These are phyloP conservation scores for Lepilemur ruficaudatus DNA, from an alignment of 2,797 vertebrate genomes.

Conservation along the genomic window DNA sequence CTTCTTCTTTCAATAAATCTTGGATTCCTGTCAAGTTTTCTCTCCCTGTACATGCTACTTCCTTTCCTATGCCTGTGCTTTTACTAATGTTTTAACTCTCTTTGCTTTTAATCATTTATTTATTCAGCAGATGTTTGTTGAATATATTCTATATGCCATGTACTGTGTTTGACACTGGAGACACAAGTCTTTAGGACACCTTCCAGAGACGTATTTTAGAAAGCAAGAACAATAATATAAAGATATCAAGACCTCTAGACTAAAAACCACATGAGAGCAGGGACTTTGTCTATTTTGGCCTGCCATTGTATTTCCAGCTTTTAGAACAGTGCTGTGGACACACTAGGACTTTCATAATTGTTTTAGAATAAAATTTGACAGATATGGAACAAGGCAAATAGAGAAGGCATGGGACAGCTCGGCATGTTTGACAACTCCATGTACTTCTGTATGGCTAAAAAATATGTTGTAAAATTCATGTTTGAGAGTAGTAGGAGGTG, in stretches of 20 bases:
- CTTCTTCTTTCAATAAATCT: neutral
- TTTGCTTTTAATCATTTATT: neutral
- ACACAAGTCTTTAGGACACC: neutral
- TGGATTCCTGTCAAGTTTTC: neutral
- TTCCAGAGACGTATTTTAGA: neutral
- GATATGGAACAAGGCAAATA: neutral
- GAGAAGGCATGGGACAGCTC: neutral
- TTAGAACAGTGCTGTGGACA: neutral
- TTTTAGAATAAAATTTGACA: conserved; percentile 38
- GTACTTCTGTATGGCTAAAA: neutral
- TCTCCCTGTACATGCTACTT: neutral
- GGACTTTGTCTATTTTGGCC: neutral
- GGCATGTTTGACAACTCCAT: neutral
- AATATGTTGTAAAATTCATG: neutral
- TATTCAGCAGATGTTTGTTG: neutral
- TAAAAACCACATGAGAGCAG: neutral
- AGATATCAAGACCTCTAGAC: neutral
- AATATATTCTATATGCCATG: neutral
- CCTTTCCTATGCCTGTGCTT: neutral
- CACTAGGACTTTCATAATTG: neutral
- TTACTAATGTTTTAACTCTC: neutral
- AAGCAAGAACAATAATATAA: neutral
- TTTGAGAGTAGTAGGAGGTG: neutral
- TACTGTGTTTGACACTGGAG: neutral
- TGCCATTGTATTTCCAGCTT: neutral